Evolutionary conservation across 2,113 vertebrate species (phyloP).

Genomic region (Nannospalax galili): DNA sequence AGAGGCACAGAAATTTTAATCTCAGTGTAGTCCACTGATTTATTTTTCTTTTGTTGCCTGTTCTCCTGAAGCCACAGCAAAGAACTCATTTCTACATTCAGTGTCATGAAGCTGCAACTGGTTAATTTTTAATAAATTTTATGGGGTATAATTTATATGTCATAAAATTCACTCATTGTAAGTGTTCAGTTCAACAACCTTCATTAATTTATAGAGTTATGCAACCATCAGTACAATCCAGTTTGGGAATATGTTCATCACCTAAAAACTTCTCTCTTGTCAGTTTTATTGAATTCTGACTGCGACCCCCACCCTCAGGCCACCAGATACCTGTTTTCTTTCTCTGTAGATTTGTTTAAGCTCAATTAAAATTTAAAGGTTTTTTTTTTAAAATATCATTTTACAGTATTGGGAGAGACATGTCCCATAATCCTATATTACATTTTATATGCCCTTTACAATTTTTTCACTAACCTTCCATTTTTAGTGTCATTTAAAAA

Average conservation of each 20-base stretch:
- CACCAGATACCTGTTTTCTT: not conserved
- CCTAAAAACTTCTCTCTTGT: not conserved
- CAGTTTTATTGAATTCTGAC: not conserved
- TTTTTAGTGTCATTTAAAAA: not conserved
- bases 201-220: slow-evolving; percentile 3
- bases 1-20: not conserved
- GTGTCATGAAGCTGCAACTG: not conserved
- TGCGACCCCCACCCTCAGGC: not conserved
- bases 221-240: not conserved
- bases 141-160: not conserved
- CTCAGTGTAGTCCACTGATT: not conserved
- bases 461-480: not conserved
- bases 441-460: not conserved
- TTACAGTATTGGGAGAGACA: not conserved
- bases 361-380: not conserved
- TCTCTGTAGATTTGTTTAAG: slow-evolving; percentile 9
- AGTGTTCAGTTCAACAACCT: not conserved
- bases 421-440: not conserved
- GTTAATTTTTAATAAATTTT: slow-evolving; percentile 32
- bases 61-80: not conserved
- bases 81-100: slow-evolving; percentile 28
- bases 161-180: not conserved
- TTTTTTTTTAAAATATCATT: not conserved
- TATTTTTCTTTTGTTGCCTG: not conserved
- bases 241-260: not conserved